Evolutionary conservation across 1,140 invertebrate species (phyloP), one percentile per base, ranked within the genome.

Genomic region (Orchestia grillus): DNA sequence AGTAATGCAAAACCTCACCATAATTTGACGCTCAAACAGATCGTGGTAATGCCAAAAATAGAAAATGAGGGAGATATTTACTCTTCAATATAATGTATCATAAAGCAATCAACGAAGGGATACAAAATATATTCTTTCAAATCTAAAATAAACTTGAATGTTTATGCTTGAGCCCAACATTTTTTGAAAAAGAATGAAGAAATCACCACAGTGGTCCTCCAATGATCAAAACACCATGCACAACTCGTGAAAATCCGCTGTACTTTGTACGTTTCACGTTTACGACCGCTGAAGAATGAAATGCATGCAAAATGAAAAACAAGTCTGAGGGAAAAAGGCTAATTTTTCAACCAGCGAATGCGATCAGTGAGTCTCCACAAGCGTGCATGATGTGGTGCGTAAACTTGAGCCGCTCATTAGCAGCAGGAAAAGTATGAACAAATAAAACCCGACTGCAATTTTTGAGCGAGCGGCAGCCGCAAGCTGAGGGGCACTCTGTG

Each of bases 401-500:
- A 77, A 77, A 77, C 62, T 77, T 77, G 62, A 77, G 62, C 28
- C 62, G 62, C 62, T 77, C 62, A 77, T 77, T 77, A 77, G 62
- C 62, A 77, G 36, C 62, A 36, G 15, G 28, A 77, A 77, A 77
- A 77, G 28, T 53, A 77, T 19, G 62, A 77, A 28, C 62, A 77
- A 77, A 77, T 77, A 77, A 77, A 77, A 77, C 1, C 62, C 15
- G 62, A 77, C 15, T 77, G 62, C 62, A 77, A 77, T 77, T 77
- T 53, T 77, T 77, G 62, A 77, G 62, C 62, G 62, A 77, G 62
- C 62, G 36, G 62, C 62, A 36, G 62, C 62, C 62, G 62, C 62
- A 77, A 77, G 62, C 62, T 77, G 62, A 77, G 62, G 62, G 62
- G 62, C 62, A 77, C 62, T 77, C 62, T 77, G 62, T 77, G 62